Evolutionary conservation across 2,797 vertebrate genomes (phyloP), one percentile per base, ranked within the genome.

Genomic region (Odontamblyopus lacepedii): DNA sequence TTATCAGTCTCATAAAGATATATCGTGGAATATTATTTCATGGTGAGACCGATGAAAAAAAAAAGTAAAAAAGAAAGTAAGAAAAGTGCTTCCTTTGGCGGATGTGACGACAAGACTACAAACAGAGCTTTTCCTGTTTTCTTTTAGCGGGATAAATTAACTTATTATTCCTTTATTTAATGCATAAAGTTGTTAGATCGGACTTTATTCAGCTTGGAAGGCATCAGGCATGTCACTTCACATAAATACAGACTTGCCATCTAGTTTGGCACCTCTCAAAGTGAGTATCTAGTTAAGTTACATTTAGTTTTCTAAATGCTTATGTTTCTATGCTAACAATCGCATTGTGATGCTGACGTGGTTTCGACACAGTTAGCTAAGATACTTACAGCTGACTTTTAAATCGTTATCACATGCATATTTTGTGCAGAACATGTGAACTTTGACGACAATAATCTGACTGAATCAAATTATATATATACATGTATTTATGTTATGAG

Each of bases 231-330:
- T 94, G 92, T 78, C 87, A 0, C 26, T 64, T 3, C 67, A 74
- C 5, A 41, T 62, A 0, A 90, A 92, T 72, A 67, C 83, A 48
- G 87, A 91, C 71, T 74, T 90, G 0, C 85, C 92, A 0, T 74
- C 87, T 0, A 80, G 16, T 3, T 77, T 93, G 1, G 81, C 84
- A 0, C 87, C 82, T 74, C 72, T 94, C 9, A 94, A 93, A 90
- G 94, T 95, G 88, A 88, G 93, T 87, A 41, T 6, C 44, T 23
- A 55, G 19, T 3, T 55, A 55, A 19, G 6, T 18, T 6, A 23
- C 2, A 23, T 55, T 23, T 11, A n/a, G 2, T 8, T 53, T 71
- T 30, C 11, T 7, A 63, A 6, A 32, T 38, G 23, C 11, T 64
- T 75, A 63, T 63, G 64, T 16, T 63, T 29, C 60, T 13, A 48